These are phyloP conservation scores for Mycetomoellerius zeteki DNA, from an alignment of 1,140 invertebrate species.

Conservation along the genomic window DNA sequence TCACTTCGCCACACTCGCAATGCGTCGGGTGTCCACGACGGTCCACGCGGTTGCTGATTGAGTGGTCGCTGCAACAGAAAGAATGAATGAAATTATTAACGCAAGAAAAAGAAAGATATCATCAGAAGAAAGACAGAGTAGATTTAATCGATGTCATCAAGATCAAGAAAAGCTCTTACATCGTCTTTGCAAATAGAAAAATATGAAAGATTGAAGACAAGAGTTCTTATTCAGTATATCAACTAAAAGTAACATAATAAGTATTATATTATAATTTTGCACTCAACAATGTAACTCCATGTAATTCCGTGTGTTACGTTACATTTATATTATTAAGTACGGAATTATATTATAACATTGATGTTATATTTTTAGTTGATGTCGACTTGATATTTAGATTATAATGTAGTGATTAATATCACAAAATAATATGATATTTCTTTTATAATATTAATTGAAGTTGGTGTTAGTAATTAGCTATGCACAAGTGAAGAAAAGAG, in stretches of 20 bases:
- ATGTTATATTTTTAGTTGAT: no score
- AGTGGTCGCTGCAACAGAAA: conserved; percentile 88
- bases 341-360: no score
- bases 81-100: conserved; percentile 35
- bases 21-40: conserved; percentile 86
- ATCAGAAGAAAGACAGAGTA: not conserved
- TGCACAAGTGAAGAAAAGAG: not conserved
- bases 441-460: not conserved
- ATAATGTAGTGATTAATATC: not conserved
- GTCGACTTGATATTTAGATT: not conserved
- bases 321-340: no score
- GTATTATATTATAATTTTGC: no score
- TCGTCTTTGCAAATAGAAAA: not conserved
- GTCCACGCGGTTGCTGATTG: conserved; percentile 89
- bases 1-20: conserved; percentile 88
- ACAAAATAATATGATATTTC: not conserved
- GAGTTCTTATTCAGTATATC: not conserved
- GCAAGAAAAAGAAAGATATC: not conserved
- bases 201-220: not conserved
- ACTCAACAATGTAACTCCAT: no score
- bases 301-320: no score
- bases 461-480: conserved; percentile 7
- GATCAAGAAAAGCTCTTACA: not conserved
- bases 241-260: no score
- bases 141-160: not conserved